Conservation (phyloP, 2,113 vertebrate species). For the Syngnathus scovelli region DNA sequence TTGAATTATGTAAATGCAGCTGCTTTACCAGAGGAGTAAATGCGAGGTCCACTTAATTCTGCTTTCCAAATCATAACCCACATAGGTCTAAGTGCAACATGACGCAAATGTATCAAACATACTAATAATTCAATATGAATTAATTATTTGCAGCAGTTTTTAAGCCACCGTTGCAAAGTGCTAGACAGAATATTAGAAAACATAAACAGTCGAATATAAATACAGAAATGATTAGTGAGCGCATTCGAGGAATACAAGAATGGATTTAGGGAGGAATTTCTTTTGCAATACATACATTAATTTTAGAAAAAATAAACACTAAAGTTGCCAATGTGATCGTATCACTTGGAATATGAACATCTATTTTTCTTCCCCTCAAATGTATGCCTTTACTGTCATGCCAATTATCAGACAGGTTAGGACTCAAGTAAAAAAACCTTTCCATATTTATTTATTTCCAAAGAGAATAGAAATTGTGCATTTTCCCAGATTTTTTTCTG, state of each 20-base stretch:
- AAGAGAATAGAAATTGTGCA: no score
- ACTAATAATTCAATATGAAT: conserved; percentile 6
- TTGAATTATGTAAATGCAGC: conserved; percentile 7
- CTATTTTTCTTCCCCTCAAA: no score
- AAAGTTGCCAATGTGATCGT: no score
- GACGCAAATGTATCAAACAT: neutral
- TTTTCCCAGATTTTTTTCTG: no score
- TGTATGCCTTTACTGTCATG: neutral
- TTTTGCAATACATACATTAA: no score
- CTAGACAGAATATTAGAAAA: neutral
- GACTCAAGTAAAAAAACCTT: neutral
- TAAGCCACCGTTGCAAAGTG: neutral
- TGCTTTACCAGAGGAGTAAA: neutral
- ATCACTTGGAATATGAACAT: no score
- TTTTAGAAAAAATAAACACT: no score
- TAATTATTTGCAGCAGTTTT: neutral
- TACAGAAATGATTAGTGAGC: no score
- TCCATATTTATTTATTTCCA: no score
- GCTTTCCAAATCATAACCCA: neutral
- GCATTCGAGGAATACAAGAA: no score
- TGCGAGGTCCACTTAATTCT: conserved; percentile 1
- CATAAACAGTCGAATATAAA: neutral
- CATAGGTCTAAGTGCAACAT: neutral
- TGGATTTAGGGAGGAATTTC: no score
- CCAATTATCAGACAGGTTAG: neutral